Evolutionary conservation across 1,140 invertebrate genomes (phyloP), one percentile per base, ranked within the genome.

Genomic region (Pachyrhynchus sulphureomaculatus): DNA sequence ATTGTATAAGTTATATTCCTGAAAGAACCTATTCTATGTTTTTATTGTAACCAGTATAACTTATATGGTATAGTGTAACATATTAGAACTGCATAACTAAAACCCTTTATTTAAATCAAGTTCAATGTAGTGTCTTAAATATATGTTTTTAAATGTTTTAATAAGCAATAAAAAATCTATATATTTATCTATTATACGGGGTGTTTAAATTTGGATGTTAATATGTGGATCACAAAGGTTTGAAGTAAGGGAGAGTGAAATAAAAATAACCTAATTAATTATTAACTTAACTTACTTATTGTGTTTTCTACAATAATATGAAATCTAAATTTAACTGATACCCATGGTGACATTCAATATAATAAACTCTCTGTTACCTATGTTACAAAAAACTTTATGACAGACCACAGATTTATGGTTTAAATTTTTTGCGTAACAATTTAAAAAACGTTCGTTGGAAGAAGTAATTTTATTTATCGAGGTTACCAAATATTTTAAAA

Each of bases 401-500:
- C 41, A 21, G 23, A 29, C 12, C 23, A 44, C 2, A 44, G 1
- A 6, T 18, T 44, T 17, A 18, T 17, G 18, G 10, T 44, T 44
- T 2, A 21, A 21, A 17, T 17, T 24, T 21, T 9, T 44, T 24
- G n/a, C n/a, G n/a, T n/a, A 17, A 21, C 10, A 24, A 18, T 18
- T 44, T 13, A 32, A 32, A 32, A 39, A 10, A 13, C 6, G 18
- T 44, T 17, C 6, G 18, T 44, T 54, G 47, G 54, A 60, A 47
- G 49, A 55, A 65, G 58, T 64, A 67, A 61, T 67, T 69, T 69
- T 53, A 54, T 67, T 69, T 49, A 71, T 68, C 64, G 65, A 66
- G 62, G 71, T 72, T 74, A 76, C 72, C 72, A 69, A 71, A 68
- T 68, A 69, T 60, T 67, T 59, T 41, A 66, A 67, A 64, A 72